Evolutionary conservation across 2,888 invertebrate species (phyloP), one percentile per base, ranked within the genome.

Genomic region (Lypha dubia): DNA sequence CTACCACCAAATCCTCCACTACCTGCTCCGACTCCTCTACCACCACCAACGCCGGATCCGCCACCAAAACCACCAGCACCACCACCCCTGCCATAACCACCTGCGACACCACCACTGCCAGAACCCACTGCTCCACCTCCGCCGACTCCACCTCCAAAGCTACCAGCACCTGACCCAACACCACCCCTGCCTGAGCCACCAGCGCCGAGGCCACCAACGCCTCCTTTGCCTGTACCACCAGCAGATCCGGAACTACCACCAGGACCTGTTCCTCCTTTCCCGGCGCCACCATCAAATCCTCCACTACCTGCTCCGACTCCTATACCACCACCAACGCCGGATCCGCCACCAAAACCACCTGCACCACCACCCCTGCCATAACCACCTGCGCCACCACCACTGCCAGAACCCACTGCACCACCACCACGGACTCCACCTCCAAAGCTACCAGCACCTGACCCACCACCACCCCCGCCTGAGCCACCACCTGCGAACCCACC

Each of bases 391-490:
- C 88, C 88, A 7, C 88, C 86, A 51, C 58, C 1, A 91, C 76
- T 20, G 1, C 71, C 62, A 17, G 6, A n/a, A 13, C 28, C 56
- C 0, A 6, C 67, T 3, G 3, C 20, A 8, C 17, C 24, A 3
- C 65, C 84, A 0, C 71, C 87, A 13, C 71, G 87, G 13, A 86
- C 86, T 20, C 83, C 85, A 28, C 89, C 89, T 41, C 88, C 88
- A 38, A 89, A 76, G 4, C 89, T 93, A 68, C 92, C 92, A 28
- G 63, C 83, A 17, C 86, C 85, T 77, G 88, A 86, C 46, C 85
- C 86, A 0, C 71, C 93, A 67, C 92, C 91, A 24, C 91, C 91
- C 11, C 65, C 89, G 79, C n/a, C n/a, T n/a, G n/a, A n/a, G n/a
- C n/a, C n/a, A n/a, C n/a, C n/a, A n/a, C n/a, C n/a, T n/a, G n/a